These are phyloP conservation scores for Thinocorus orbignyianus DNA, from an alignment of 2,113 vertebrate species.

Conservation along the genomic window DNA sequence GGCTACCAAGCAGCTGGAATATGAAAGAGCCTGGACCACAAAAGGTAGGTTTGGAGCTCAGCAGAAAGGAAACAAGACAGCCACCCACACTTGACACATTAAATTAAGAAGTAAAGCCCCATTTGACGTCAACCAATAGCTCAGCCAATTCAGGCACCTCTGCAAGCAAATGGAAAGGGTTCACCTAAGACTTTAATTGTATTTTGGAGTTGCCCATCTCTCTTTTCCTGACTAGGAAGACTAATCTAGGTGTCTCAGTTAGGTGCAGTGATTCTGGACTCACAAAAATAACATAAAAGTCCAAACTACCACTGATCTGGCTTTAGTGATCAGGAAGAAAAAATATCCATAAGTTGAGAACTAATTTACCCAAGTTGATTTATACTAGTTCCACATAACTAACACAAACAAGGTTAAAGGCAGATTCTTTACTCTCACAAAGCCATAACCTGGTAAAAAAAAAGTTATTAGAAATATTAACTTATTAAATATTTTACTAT, in stretches of 20 bases:
- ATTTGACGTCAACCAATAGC: neutral
- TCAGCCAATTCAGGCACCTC: neutral
- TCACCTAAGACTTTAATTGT: neutral
- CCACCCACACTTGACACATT: neutral
- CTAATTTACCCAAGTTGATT: neutral
- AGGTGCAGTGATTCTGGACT: neutral
- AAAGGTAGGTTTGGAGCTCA: neutral
- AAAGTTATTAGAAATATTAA: neutral
- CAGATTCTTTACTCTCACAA: neutral
- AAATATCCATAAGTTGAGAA: neutral
- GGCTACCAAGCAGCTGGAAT: neutral
- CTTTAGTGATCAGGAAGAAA: neutral
- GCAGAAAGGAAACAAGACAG: neutral
- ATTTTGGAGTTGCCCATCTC: neutral
- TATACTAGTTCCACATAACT: neutral
- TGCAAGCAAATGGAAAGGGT: neutral
- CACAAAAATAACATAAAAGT: neutral
- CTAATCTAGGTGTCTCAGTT: neutral
- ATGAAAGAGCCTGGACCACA: neutral
- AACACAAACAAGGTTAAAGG: neutral
- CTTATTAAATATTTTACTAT: neutral
- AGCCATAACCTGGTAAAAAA: neutral
- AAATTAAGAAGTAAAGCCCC: neutral
- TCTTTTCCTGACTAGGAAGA: neutral
- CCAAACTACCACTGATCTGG: neutral